A percentile compares a stretch with the other conserved stretches of the same genome.
Conservation (phyloP, 64 coral and sea anemone species). For the Cladopsammia gracilis region DNA sequence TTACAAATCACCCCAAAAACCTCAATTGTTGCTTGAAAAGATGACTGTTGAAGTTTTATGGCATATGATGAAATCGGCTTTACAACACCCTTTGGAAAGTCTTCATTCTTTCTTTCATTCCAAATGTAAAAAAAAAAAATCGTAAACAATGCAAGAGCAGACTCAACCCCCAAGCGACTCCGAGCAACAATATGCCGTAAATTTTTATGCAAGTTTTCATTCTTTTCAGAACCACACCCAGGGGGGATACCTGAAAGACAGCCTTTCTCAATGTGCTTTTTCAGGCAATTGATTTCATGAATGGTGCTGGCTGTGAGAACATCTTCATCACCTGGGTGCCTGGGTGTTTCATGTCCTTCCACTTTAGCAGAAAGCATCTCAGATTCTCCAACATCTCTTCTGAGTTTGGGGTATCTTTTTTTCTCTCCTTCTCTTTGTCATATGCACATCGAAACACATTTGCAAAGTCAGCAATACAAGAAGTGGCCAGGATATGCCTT, state of each 20-base stretch:
- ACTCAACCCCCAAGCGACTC: conserved; percentile 2
- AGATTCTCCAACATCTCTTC: background rate
- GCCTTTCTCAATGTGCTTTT: conserved; percentile 30
- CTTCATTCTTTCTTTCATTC: conserved; percentile 75
- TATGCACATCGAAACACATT: background rate
- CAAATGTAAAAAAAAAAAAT: conserved; percentile 65
- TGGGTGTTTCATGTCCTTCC: background rate
- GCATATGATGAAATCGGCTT: no score
- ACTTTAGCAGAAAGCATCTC: background rate
- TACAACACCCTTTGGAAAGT: no score
- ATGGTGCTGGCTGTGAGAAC: no score
- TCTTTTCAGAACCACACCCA: conserved; percentile 55
- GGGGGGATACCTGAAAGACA: conserved; percentile 56
- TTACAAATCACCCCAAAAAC: no score
- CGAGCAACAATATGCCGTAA: background rate
- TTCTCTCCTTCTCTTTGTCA: conserved; percentile 27
- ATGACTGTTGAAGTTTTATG: no score
- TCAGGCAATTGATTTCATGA: background rate
- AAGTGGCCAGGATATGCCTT: background rate
- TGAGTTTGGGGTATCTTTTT: conserved; percentile 12
- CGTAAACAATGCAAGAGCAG: conserved; percentile 45
- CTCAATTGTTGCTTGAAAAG: no score
- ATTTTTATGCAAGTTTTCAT: conserved; percentile 38
- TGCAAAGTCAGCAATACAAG: conserved; percentile 15
- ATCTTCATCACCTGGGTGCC: conserved; percentile 10